A percentile compares a stretch with the other conserved stretches of the same genome.
phyloP scores from a whole-genome alignment of 2,113 vertebrate genomes.

The Typhlomys cinereus region DNA sequence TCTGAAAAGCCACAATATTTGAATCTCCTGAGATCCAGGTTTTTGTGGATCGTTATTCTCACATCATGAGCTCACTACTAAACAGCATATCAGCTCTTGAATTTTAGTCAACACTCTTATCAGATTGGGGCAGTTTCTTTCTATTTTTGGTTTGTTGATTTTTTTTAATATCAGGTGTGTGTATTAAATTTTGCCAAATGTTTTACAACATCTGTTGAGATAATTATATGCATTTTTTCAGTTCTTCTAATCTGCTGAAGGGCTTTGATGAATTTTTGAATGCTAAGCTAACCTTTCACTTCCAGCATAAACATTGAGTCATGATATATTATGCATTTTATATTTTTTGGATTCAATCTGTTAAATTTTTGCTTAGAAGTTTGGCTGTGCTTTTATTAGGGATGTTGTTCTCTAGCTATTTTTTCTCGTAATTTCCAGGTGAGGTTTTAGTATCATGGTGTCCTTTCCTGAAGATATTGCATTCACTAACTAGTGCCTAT shows the following conservation, averaged over 20 bases:
- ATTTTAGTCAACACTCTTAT: background rate
- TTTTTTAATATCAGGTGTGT: too few species aligned
- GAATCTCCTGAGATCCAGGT: background rate
- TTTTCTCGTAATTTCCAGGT: background rate
- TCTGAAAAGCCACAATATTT: background rate
- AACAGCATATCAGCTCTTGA: background rate
- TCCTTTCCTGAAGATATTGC: background rate
- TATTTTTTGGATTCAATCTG: background rate
- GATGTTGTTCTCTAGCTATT: background rate
- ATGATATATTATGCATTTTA: background rate
- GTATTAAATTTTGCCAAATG: background rate
- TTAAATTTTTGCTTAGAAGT: slow-evolving; percentile 4
- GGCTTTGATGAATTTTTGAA: slow-evolving; percentile 15
- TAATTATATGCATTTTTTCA: background rate
- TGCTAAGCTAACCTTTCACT: background rate
- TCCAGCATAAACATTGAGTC: background rate
- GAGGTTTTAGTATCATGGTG: background rate
- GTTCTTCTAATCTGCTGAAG: slow-evolving; percentile 3
- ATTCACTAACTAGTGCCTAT: background rate
- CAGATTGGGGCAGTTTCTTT: background rate
- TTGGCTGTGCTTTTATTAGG: background rate
- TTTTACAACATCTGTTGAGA: slow-evolving; percentile 12
- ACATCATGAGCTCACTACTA: background rate
- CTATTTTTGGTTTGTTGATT: background rate
- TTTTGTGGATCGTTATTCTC: background rate